Conservation (phyloP, 2,797 vertebrate genomes). For the Steatocranus sp. region DNA sequence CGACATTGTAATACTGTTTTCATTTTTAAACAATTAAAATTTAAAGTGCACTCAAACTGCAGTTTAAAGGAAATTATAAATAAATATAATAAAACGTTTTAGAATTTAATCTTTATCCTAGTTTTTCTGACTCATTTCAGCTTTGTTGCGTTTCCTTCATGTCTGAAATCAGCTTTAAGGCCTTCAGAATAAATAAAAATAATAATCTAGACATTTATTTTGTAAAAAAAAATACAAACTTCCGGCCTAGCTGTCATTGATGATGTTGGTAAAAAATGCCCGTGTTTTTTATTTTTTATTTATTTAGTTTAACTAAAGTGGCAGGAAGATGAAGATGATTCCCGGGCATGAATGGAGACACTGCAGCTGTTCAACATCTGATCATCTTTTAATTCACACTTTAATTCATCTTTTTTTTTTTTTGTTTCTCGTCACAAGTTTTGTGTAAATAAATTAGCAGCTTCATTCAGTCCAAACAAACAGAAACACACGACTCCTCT, state of each 20-base stretch:
- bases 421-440: constrained; percentile 50
- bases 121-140: not conserved
- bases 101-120: not conserved
- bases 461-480: constrained; percentile 41
- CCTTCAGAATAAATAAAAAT: not conserved
- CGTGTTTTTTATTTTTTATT: not conserved
- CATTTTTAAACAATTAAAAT: not conserved
- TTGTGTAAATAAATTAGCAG: constrained; percentile 89
- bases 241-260: not conserved
- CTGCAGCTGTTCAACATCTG: not conserved
- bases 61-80: not conserved
- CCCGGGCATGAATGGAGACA: not conserved
- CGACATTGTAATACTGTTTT: not conserved
- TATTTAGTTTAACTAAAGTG: not conserved
- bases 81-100: not conserved
- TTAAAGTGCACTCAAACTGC: not conserved
- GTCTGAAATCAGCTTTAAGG: not conserved
- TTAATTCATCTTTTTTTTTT: constrained; percentile 3
- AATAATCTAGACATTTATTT: not conserved
- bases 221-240: not conserved
- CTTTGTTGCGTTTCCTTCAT: not conserved
- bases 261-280: not conserved
- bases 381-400: constrained; percentile 3
- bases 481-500: not conserved
- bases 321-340: not conserved